Percentiles rank a stretch among this genome's conserved stretches.
phyloP scores from a whole-genome alignment of 2,888 invertebrate genomes.

The Trissonchulus latispiculum region DNA sequence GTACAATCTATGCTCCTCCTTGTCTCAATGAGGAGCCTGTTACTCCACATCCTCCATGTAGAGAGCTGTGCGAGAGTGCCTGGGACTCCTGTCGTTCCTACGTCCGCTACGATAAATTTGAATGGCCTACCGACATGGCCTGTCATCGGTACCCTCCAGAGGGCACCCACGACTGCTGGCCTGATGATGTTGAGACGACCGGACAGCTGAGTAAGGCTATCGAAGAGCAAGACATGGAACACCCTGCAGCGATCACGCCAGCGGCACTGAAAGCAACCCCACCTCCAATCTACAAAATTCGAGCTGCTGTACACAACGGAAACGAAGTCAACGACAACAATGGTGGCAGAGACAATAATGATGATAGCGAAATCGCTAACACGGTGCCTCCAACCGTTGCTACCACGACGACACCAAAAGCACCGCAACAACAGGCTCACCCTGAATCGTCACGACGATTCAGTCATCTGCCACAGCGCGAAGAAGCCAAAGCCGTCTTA shows the following conservation, averaged over 20 bases:
- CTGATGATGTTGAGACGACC: not conserved
- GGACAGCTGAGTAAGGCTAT: not conserved
- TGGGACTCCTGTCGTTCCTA: not conserved
- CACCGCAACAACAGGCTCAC: not conserved
- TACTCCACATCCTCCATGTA: not conserved
- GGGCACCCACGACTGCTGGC: not conserved
- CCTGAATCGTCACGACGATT: not conserved
- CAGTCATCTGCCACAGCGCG: not conserved
- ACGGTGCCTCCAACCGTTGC: not conserved
- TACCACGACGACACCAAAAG: not conserved
- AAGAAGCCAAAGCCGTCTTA: not conserved
- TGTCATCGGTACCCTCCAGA: not conserved
- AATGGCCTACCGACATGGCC: not conserved
- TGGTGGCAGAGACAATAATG: too few relatives aligned
- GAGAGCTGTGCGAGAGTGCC: not conserved
- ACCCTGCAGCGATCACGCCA: too few relatives aligned
- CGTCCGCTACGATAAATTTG: not conserved
- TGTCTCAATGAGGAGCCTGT: not conserved
- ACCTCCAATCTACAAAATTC: not conserved
- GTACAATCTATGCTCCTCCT: conserved; percentile 4
- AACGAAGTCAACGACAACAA: too few relatives aligned
- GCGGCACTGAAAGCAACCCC: too few relatives aligned
- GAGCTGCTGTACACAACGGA: not conserved
- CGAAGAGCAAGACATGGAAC: too few relatives aligned
- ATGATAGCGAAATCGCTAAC: too few relatives aligned